phyloP scores from a whole-genome alignment of 2,888 invertebrate species.

The Chironomus riparius region DNA sequence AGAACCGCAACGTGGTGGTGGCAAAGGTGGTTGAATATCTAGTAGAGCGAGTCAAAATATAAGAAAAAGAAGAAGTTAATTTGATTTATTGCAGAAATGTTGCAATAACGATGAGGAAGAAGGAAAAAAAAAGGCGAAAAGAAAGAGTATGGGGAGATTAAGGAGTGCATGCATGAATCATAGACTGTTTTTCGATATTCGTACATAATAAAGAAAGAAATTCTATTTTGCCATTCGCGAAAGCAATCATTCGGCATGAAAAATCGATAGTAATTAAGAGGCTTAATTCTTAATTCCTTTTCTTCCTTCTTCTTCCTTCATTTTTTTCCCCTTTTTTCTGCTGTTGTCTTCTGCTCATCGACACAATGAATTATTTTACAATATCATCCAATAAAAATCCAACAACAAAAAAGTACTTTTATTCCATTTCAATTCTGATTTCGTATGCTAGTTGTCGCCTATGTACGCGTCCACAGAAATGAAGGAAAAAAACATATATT shows the following conservation, averaged over 20 bases:
- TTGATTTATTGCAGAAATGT: conserved; percentile 21
- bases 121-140: not conserved
- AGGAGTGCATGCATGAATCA: not conserved
- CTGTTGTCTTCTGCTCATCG: no score
- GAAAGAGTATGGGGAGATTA: not conserved
- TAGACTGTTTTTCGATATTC: not conserved
- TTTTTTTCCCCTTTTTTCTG: no score
- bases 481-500: not conserved
- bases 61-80: conserved; percentile 8
- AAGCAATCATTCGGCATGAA: not conserved
- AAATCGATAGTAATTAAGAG: conserved; percentile 18
- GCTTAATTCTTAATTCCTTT: not conserved
- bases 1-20: not conserved
- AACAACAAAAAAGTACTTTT: no score
- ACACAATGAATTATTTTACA: no score
- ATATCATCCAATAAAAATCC: no score
- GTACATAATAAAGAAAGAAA: no score
- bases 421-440: not conserved
- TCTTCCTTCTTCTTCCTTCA: not conserved
- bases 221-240: no score
- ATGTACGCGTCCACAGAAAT: not conserved
- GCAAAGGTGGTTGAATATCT: not conserved
- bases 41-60: not conserved
- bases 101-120: not conserved
- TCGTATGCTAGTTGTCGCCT: not conserved